A percentile compares a stretch with the other conserved stretches of the same genome.
Evolutionary conservation across 1,140 invertebrate genomes (phyloP).

Genomic region (Achatina immaculata): DNA sequence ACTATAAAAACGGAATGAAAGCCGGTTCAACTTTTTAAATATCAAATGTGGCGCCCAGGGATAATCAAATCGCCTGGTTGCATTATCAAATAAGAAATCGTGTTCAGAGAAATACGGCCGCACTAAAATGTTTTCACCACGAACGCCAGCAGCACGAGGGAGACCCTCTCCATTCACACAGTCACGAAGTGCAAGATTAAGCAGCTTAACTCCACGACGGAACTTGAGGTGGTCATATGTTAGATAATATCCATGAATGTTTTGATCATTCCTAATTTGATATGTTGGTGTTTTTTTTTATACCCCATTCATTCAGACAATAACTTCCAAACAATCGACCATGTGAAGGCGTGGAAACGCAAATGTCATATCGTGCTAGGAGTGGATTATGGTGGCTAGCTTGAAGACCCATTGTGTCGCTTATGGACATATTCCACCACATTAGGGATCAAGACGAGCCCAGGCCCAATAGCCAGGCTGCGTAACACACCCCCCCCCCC

Average conservation of each 20-base stretch:
- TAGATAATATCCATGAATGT: conserved; percentile 41
- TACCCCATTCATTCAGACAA: neutral
- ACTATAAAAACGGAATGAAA: too few species aligned
- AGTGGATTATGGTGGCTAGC: neutral
- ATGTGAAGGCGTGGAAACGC: neutral
- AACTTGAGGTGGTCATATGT: conserved; percentile 29
- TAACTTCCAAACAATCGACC: neutral
- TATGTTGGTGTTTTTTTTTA: neutral
- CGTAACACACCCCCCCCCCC: too few species aligned
- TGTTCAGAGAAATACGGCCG: too few species aligned
- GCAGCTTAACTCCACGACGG: neutral
- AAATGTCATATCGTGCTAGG: neutral
- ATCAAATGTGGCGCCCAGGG: too few species aligned
- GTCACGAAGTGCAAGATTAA: conserved; percentile 27
- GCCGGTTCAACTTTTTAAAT: neutral
- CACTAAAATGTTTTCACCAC: conserved; percentile 48
- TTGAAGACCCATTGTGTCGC: neutral
- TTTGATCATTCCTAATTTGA: conserved; percentile 29
- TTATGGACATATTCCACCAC: too few species aligned
- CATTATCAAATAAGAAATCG: too few species aligned
- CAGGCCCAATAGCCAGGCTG: too few species aligned
- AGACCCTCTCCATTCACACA: conserved; percentile 47
- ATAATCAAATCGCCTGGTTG: too few species aligned
- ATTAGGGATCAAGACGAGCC: too few species aligned
- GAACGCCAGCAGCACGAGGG: conserved; percentile 31